These are phyloP conservation scores for Drosophila tanythrix DNA, from an alignment of 2,888 invertebrate species.

Conservation along the genomic window DNA sequence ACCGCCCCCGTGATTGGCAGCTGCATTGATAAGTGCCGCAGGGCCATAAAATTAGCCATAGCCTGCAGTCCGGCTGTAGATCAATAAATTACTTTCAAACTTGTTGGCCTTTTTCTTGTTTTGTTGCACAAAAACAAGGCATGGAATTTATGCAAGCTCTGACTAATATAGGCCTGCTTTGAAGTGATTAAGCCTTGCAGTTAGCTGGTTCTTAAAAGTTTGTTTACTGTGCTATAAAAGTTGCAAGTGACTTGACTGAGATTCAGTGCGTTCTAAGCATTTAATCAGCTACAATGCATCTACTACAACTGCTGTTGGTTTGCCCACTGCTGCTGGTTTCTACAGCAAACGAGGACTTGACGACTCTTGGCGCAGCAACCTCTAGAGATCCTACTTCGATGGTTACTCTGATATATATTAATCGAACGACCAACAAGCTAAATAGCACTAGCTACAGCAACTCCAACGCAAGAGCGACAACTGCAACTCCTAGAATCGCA, in stretches of 20 bases:
- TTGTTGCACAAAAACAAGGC: constrained; percentile 19
- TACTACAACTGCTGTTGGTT: constrained; percentile 1
- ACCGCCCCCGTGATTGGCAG: constrained; percentile 59
- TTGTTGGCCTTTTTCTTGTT: background rate
- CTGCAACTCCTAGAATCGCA: background rate
- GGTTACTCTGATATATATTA: background rate
- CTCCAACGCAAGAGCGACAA: background rate
- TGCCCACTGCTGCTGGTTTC: constrained; percentile 1
- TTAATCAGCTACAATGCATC: constrained; percentile 28
- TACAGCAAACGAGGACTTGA: background rate
- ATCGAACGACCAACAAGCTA: background rate
- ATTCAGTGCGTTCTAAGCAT: constrained; percentile 12
- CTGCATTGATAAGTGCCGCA: constrained; percentile 61
- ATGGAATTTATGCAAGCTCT: constrained; percentile 7
- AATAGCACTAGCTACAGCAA: background rate
- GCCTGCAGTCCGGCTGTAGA: constrained; percentile 31
- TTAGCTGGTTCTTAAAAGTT: background rate
- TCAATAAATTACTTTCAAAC: constrained; percentile 16
- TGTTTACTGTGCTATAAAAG: constrained; percentile 35
- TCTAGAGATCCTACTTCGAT: background rate
- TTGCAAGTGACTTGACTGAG: background rate
- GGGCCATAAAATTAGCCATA: constrained; percentile 47
- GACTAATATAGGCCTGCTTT: constrained; percentile 40
- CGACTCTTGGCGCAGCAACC: background rate
- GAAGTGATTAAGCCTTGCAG: constrained; percentile 8